Base-by-base conservation (phyloP, 2,113 vertebrate genomes). In the Colistium nudipinnis region DNA sequence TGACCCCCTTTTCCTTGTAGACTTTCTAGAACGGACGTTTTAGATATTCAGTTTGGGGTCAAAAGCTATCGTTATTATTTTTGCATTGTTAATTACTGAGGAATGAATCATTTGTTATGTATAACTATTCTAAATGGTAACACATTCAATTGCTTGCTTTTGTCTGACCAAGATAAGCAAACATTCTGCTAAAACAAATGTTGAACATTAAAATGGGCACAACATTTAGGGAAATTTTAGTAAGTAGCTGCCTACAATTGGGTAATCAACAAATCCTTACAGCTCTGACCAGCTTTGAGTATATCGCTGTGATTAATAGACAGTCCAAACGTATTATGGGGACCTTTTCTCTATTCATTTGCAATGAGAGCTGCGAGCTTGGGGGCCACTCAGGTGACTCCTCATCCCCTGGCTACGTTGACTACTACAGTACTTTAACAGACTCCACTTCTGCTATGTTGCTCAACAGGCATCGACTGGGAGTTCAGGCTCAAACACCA, bases 331-430 rank as follows among this genome's bases (percentile, higher is more conserved):
- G 13, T 39, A 28, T 49, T 33, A 49, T 24, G n/a, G 12, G 19
- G 17, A 56, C 13, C 12, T 48, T 14, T 33, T 39, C 22, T 31
- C 43, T 47, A 17, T 38, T 60, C 5, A 28, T 54, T 25, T 14
- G 6, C 8, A n/a, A 35, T 27, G 10, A 25, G 14, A 47, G 12
- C 6, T 4, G 3, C 1, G 13, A 17, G 45, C 45, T 43, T 4
- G 20, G 38, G n/a, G 56, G 49, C 66, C 52, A 33, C 56, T 68
- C 20, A 25, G 25, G 61, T 61, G 60, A 73, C 51, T 66, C 30
- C 1, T 59, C 12, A 71, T 39, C 54, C 1, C 33, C 1, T 47
- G 35, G 17, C 25, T 45, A 31, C 39, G 65, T 60, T 4, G 39
- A 39, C 25, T 10, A 36, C 19, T 17, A 13, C 16, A 36, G 10